Evolutionary conservation across 2,797 vertebrate species (phyloP).

Genomic region (Botia almorhae): DNA sequence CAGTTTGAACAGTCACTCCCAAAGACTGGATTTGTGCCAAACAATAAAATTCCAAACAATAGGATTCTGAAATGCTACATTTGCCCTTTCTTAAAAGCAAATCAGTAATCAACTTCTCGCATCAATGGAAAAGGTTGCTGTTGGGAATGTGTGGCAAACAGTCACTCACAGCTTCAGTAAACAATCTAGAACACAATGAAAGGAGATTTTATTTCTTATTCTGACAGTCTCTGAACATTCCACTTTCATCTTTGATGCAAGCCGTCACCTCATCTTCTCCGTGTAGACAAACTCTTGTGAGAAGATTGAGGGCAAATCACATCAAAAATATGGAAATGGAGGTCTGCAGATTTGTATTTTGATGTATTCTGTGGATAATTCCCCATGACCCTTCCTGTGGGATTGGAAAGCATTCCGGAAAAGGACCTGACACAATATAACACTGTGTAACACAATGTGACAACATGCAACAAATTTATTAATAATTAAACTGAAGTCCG

Average conservation of each 20-base stretch:
- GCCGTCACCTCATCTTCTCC: background rate
- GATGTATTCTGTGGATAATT: conserved; percentile 5
- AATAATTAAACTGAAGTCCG: no score
- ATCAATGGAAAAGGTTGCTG: background rate
- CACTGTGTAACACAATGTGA: background rate
- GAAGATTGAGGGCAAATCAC: background rate
- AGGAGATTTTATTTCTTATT: background rate
- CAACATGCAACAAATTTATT: background rate
- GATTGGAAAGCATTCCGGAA: background rate
- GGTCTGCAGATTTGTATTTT: conserved; percentile 1
- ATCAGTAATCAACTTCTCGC: background rate
- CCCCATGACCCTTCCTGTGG: conserved; percentile 21
- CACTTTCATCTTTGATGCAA: background rate
- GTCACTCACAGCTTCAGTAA: conserved; percentile 8
- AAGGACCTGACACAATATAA: background rate
- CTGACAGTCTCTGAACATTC: background rate
- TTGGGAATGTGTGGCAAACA: background rate
- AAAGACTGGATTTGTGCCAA: no score
- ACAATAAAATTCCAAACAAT: no score
- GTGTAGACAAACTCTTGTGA: background rate
- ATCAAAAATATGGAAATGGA: conserved; percentile 31
- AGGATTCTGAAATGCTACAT: no score
- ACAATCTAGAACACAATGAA: conserved; percentile 12
- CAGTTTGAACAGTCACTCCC: no score
- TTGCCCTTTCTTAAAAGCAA: no score